Evolutionary conservation across 2,113 vertebrate species (phyloP), one percentile per base, ranked within the genome.

Genomic region (Rhea americana): DNA sequence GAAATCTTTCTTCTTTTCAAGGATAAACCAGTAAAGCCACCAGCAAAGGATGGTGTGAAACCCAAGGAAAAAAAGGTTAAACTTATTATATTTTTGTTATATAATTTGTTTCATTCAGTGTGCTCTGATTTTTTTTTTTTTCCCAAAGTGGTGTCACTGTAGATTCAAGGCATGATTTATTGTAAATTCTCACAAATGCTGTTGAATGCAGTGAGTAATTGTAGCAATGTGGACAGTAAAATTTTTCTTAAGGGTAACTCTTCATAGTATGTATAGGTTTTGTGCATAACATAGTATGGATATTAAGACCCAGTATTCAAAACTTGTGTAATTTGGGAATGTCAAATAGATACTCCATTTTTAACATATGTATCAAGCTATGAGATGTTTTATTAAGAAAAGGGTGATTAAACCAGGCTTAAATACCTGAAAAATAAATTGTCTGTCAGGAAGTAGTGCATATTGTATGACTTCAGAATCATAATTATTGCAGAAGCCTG

Each of bases 11-110:
- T 96, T 92, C 51, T 87, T 94, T 87, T 84, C 84, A 65, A 98
- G 98, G 93, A 77, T 45, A 91, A 97, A 74, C 81, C 96, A 28
- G 72, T 5, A 66, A 96, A 97, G 72, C 91, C 96, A 91, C 32
- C 67, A 47, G 59, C 28, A 30, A 95, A 96, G 51, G 92, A 89
- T n/a, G 83, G 48, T 0, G 4, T 5, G 41, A 94, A 94, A 30
- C 79, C 80, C 32, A 78, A 95, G 65, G 95, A 93, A 61, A 45
- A 76, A 63, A 95, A 98, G 97, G 98, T 98, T 97, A 95, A 43
- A 13, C 28, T 17, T 10, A 14, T 3, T 51, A 9, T 26, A 3
- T 16, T 32, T 50, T 68, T 55, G 39, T 87, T 65, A 25, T 74
- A 24, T 45, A 22, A 22, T 37, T 19, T 24, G 56, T 22, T 56